Base-by-base conservation (phyloP, 2,888 invertebrate species). In the Ceratothoa steindachneri region DNA sequence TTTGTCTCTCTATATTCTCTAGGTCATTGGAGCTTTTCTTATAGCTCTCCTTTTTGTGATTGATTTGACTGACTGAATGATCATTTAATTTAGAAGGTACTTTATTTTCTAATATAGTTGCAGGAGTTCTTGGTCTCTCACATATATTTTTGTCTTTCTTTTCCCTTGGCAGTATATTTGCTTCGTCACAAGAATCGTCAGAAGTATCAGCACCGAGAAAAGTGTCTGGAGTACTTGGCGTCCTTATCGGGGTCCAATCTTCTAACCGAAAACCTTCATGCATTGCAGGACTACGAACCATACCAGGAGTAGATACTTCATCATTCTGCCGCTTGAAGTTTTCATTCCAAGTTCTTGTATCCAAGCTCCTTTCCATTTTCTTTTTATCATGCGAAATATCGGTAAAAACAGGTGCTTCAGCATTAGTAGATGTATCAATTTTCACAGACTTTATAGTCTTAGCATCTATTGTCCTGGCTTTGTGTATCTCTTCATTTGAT, bases 221-320 rank as follows among this genome's bases (percentile, higher is more conserved):
- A 71, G 80, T 79, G 2, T 82, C 82, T 5, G 82, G 82, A 19
- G 82, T 82, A 30, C 78, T 77, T 31, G 83, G 83, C 9, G 83
- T 82, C 52, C 81, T 69, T 7, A 81, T 76, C 1, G 81, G 76
- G 0, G 82, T 81, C 83, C 83, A 83, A 64, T 84, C 83, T 70
- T 83, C 83, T 52, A 82, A 74, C 27, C 82, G 81, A 79, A 83
- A 83, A 7, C 83, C 82, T 71, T 84, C 84, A 72, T 82, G 83
- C 82, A 83, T 82, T 4, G 83, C 84, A 2, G 85, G 84, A 75
- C 84, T 84, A 55, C 84, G 81, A 19, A 83, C 83, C 82, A 84
- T 83, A 1, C 83, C 82, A 2, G 82, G 82, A 9, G 82, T 81
- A 68, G 81, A 73, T 70, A 81, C 66, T 81, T 83, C 69, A 69